Base-by-base conservation (phyloP, 2,888 invertebrate species). In the Diaprepes abbreviatus region DNA sequence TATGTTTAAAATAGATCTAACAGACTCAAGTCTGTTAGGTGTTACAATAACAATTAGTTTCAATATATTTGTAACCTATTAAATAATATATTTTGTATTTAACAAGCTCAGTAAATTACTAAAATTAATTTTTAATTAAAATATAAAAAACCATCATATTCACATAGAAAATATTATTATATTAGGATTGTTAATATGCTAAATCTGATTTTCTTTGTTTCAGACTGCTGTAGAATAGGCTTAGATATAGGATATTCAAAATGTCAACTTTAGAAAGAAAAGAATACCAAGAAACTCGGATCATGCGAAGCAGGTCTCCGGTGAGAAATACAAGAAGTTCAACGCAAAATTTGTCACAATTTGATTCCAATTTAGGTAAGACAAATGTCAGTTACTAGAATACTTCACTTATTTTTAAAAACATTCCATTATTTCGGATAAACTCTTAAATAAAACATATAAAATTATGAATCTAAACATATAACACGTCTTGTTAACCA, bases 251-350 rank as follows among this genome's bases (percentile, higher is more conserved):
- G 48, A 17, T 38, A 66, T 17, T 12, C 43, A 80, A 75, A 66
- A 85, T 85, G 85, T 82, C 84, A 59, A 82, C 79, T 64, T 76
- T 83, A 45, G 83, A 84, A 79, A 76, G 84, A 66, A 84, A 83
- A 73, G 83, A 84, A 75, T 83, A 82, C 68, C 82, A 84, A 73
- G 83, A 84, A 77, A 82, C 83, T 28, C 80, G 80, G 72, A 76
- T 83, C 43, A 74, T 79, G 73, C 75, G 83, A 59, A 83, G 82
- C 6, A 73, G 82, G 7, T 83, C 83, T 0, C 84, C 84, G 9
- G 75, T 77, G 3, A 79, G 80, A 59, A 78, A 76, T 69, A 73
- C 75, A 16, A 76, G 82, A 60, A 76, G 76, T 43, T 83, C 83
- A 2, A 77, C 75, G 24, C 83, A 84, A 73, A 81, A 83, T 74